Conservation (phyloP, 1,140 invertebrate genomes). For the Limonius californicus region DNA sequence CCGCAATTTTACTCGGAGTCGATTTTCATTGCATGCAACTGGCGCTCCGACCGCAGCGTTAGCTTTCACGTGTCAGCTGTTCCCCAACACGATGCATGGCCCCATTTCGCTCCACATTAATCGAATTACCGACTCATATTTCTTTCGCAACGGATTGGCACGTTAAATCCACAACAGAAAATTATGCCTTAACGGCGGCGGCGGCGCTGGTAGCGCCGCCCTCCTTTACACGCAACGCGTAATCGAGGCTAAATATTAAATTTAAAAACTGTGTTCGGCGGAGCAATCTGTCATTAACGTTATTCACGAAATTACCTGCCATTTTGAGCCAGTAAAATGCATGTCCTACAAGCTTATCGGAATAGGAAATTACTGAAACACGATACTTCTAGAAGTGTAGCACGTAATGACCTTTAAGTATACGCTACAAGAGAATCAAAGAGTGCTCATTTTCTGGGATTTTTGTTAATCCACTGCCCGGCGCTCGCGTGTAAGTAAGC, state of each 20-base stretch:
- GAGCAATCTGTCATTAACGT: neutral
- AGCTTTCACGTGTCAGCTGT: neutral
- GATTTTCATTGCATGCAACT: slow-evolving; percentile 1
- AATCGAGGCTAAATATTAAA: neutral
- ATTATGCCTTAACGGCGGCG: neutral
- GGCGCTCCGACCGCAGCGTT: neutral
- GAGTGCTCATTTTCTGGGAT: no score
- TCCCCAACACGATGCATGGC: neutral
- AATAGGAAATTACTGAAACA: neutral
- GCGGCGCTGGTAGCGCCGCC: neutral
- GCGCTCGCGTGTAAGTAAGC: no score
- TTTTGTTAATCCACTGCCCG: no score
- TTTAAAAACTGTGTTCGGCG: neutral
- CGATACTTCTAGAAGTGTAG: neutral
- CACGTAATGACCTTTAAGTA: no score
- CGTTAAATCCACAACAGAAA: neutral
- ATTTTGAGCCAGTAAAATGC: neutral
- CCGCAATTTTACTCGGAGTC: neutral
- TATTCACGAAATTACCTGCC: neutral
- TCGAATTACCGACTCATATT: neutral
- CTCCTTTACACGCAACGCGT: neutral
- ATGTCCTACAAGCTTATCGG: neutral
- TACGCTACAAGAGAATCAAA: no score
- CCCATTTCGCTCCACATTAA: neutral
- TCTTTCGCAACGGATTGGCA: neutral